phyloP scores from a whole-genome alignment of 2,888 invertebrate genomes.

The Meloe dianella region DNA sequence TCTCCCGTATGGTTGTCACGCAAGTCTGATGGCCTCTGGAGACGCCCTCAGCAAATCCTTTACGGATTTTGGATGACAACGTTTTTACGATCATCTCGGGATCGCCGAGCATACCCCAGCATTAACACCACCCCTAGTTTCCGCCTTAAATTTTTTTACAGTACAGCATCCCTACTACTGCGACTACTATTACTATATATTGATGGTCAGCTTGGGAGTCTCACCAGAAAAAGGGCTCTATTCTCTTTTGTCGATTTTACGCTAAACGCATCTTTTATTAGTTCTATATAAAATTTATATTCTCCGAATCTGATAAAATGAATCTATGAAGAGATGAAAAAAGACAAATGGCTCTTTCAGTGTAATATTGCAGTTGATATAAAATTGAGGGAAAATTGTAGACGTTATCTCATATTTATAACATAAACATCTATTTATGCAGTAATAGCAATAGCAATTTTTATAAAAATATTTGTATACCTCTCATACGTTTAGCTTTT shows the following conservation, averaged over 20 bases:
- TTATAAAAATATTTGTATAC: not conserved
- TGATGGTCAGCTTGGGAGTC: conserved; percentile 47
- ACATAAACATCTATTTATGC: too few relatives aligned
- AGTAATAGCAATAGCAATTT: too few relatives aligned
- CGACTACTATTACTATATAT: conserved; percentile 44
- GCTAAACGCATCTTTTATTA: conserved; percentile 50
- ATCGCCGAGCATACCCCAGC: conserved; percentile 44
- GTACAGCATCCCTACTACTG: conserved; percentile 38
- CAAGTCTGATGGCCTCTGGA: conserved; percentile 50
- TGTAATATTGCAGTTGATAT: conserved; percentile 16
- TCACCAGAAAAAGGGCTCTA: conserved; percentile 25
- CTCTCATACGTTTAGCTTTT: not conserved
- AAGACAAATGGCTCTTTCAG: not conserved
- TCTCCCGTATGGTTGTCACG: conserved; percentile 47
- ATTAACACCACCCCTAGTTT: conserved; percentile 45
- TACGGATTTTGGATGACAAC: conserved; percentile 55
- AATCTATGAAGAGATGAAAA: conserved; percentile 10
- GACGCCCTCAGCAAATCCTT: conserved; percentile 52
- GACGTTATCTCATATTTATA: too few relatives aligned
- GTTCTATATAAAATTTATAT: conserved; percentile 48
- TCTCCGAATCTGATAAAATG: conserved; percentile 26
- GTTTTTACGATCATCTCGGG: conserved; percentile 55
- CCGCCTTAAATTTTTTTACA: conserved; percentile 37
- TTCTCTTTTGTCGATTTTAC: conserved; percentile 35
- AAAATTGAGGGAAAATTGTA: conserved; percentile 16